Conservation (phyloP, 2,888 invertebrate species). For the Muscina levida region DNA sequence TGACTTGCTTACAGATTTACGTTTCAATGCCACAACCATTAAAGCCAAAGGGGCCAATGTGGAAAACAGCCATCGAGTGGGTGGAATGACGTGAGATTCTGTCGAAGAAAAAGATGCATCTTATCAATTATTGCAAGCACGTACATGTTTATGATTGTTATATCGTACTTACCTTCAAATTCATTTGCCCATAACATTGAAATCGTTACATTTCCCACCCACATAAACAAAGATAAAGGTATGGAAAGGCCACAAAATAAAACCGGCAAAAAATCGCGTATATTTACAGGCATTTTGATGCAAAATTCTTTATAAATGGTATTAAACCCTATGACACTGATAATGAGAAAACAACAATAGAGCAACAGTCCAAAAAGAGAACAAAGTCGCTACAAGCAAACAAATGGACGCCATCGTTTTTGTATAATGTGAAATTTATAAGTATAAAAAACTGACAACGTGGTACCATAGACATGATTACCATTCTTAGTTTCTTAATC, state of each 20-base stretch:
- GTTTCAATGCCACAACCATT: conserved; percentile 85
- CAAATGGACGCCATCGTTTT: neutral
- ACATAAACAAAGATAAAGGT: conserved; percentile 88
- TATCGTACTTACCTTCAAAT: conserved; percentile 81
- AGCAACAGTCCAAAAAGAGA: too few species aligned
- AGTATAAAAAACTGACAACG: too few species aligned
- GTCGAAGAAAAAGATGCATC: conserved; percentile 10
- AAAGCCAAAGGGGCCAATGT: conserved; percentile 83
- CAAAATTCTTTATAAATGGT: too few species aligned
- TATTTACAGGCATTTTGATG: conserved; percentile 51
- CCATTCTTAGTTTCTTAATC: too few species aligned
- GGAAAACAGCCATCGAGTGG: conserved; percentile 78
- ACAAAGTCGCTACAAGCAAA: too few species aligned
- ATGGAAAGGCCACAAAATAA: conserved; percentile 85
- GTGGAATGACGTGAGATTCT: conserved; percentile 76
- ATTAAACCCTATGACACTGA: too few species aligned
- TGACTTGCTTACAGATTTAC: conserved; percentile 85
- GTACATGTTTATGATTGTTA: neutral
- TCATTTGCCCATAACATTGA: conserved; percentile 82
- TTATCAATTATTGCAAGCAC: neutral
- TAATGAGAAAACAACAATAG: too few species aligned
- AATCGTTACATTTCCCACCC: conserved; percentile 87
- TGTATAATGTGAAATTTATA: too few species aligned
- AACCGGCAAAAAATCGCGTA: conserved; percentile 81
- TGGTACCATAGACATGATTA: too few species aligned